These are phyloP conservation scores for Ennomos quercinarius DNA, from an alignment of 2,888 invertebrate species.

Conservation along the genomic window DNA sequence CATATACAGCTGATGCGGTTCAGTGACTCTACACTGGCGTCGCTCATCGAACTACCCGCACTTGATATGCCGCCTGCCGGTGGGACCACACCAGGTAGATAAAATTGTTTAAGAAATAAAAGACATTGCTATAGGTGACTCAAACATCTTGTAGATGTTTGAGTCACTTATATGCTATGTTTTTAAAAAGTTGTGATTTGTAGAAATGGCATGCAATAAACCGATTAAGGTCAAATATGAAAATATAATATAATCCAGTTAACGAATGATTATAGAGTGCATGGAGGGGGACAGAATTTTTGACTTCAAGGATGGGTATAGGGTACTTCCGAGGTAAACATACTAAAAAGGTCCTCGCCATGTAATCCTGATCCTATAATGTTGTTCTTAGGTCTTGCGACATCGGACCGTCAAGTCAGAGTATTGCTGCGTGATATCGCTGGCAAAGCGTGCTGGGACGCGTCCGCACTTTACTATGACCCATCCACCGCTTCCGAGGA, in stretches of 20 bases:
- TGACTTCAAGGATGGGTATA: too few species aligned
- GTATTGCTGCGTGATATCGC: conserved; percentile 95
- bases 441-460: conserved; percentile 98
- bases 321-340: too few species aligned
- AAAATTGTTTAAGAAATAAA: neutral
- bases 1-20: conserved; percentile 95
- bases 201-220: too few species aligned
- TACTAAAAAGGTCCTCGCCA: too few species aligned
- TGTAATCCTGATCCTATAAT: neutral
- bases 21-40: conserved; percentile 92
- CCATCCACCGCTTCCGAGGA: conserved; percentile 78
- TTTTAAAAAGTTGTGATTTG: too few species aligned
- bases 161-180: too few species aligned
- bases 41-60: conserved; percentile 95
- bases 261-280: too few species aligned
- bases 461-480: conserved; percentile 94
- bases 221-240: too few species aligned
- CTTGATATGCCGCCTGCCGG: conserved; percentile 87
- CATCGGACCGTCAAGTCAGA: conserved; percentile 93
- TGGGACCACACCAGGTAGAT: conserved; percentile 59
- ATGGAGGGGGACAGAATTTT: too few species aligned
- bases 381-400: conserved; percentile 86
- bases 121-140: too few species aligned
- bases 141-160: too few species aligned
- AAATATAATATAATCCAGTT: too few species aligned